phyloP scores from a whole-genome alignment of 2,113 vertebrate genomes.

The Cyprinus carpio region DNA sequence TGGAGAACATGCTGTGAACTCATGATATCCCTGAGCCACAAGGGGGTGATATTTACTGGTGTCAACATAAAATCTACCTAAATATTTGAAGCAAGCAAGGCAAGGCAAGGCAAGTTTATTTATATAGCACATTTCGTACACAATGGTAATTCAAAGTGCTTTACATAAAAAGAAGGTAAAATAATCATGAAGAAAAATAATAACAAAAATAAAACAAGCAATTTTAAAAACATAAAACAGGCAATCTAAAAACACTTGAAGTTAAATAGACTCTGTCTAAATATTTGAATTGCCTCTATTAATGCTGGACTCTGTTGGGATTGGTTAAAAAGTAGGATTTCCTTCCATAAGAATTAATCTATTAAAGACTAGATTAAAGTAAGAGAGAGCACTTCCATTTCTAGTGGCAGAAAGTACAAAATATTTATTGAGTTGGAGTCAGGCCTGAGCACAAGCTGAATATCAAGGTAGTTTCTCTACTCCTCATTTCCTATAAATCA shows the following conservation, averaged over 20 bases:
- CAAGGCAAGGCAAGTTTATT: no score
- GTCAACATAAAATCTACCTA: neutral
- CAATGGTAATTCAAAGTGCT: no score
- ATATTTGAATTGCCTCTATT: neutral
- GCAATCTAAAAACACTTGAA: no score
- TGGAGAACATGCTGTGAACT: neutral
- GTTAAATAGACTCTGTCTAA: neutral
- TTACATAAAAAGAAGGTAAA: no score
- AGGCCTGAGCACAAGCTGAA: neutral
- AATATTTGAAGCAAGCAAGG: no score
- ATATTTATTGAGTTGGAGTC: conserved; percentile 4
- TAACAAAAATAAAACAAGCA: no score
- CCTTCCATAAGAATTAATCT: neutral
- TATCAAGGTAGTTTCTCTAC: conserved; percentile 1
- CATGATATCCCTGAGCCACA: conserved; percentile 25
- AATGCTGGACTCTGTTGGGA: neutral
- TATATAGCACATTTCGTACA: no score
- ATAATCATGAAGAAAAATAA: no score
- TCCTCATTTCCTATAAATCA: neutral
- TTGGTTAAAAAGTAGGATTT: neutral
- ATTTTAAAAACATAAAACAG: no score
- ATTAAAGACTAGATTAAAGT: neutral
- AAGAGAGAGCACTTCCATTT: neutral
- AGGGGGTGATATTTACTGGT: conserved; percentile 21
- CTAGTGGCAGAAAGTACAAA: neutral